Percentiles rank a stretch among this genome's conserved stretches.
Evolutionary conservation across 2,113 vertebrate species (phyloP).

Genomic region (Porphyrio hochstetteri): DNA sequence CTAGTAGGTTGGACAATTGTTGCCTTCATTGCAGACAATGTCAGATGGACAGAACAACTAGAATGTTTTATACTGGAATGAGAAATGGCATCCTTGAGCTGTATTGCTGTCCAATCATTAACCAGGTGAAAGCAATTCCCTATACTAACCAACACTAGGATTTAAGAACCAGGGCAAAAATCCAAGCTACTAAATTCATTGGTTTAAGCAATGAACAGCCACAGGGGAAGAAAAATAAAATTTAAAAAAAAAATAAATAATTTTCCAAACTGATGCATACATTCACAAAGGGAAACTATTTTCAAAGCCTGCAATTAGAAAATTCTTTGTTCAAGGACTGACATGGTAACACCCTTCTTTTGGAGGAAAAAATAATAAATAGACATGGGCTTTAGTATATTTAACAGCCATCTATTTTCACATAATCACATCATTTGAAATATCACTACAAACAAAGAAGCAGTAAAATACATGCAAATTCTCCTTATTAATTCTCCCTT

Average conservation of each 20-base stretch:
- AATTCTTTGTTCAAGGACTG: background rate
- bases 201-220: background rate
- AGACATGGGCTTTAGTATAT: background rate
- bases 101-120: background rate
- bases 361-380: background rate
- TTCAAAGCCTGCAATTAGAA: background rate
- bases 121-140: background rate
- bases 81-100: background rate
- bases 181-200: background rate
- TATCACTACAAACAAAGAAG: conserved; percentile 25
- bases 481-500: conserved; percentile 35
- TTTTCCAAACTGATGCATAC: background rate
- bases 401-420: conserved; percentile 46
- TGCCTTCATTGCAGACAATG: background rate
- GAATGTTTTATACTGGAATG: background rate
- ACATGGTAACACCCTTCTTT: background rate
- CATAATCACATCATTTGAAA: conserved; percentile 35
- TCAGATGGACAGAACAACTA: background rate
- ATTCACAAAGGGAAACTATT: background rate
- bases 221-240: background rate
- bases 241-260: background rate
- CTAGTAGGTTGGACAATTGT: background rate
- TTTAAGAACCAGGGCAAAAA: background rate
- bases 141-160: background rate
- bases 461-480: conserved; percentile 4